Conservation (phyloP, 2,797 vertebrate genomes). For the Mus caroli region DNA sequence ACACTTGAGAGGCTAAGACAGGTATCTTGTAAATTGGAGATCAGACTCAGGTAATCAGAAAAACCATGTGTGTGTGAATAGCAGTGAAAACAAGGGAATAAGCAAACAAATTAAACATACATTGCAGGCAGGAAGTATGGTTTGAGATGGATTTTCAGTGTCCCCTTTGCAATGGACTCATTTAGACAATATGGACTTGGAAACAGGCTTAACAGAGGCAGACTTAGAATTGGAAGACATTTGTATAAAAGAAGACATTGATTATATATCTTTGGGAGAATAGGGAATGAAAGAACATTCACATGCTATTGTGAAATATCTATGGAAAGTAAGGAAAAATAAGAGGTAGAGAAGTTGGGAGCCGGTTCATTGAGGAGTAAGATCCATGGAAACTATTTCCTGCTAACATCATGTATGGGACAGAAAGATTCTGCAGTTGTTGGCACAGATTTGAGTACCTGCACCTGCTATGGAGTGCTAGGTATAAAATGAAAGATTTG, state of each 20-base stretch:
- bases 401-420: accelerated
- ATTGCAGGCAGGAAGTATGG: no score
- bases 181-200: background rate
- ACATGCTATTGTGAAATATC: background rate
- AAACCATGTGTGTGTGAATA: background rate
- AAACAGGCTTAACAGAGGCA: background rate
- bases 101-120: background rate
- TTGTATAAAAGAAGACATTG: background rate
- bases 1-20: background rate
- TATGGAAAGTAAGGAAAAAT: background rate
- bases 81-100: background rate
- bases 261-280: background rate
- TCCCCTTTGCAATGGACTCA: accelerated
- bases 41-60: background rate
- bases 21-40: background rate
- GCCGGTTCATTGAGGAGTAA: background rate
- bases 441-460: background rate
- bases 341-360: background rate
- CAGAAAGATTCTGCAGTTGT: background rate
- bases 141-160: background rate
- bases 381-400: background rate
- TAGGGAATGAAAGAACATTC: background rate
- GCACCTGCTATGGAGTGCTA: background rate
- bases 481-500: background rate
- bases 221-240: background rate